Evolutionary conservation across 2,113 vertebrate species (phyloP).

Genomic region (Paraplagusia blochii): DNA sequence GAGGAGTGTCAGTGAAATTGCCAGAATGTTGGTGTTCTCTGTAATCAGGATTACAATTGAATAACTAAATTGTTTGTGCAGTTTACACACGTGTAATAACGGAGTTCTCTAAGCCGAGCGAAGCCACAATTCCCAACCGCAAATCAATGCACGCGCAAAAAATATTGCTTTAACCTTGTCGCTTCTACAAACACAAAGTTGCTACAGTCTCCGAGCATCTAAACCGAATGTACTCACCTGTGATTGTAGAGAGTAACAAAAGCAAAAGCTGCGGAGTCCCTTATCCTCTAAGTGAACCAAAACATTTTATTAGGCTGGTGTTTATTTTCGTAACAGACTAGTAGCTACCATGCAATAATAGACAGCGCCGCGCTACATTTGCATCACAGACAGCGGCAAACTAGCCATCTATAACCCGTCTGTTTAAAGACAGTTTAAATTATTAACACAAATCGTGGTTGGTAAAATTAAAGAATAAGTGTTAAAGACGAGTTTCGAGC

Average conservation of each 20-base stretch:
- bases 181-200: conserved; percentile 57
- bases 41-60: conserved; percentile 1
- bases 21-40: neutral
- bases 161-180: conserved; percentile 30
- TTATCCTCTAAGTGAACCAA: neutral
- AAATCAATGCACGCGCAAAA: conserved; percentile 18
- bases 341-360: conserved; percentile 45
- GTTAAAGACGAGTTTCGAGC: conserved; percentile 8
- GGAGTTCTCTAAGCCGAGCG: neutral
- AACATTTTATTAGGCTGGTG: conserved; percentile 1
- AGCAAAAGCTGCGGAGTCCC: neutral
- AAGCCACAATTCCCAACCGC: neutral
- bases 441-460: conserved; percentile 31
- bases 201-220: conserved; percentile 20
- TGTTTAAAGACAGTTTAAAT: conserved; percentile 43
- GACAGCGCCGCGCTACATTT: conserved; percentile 37
- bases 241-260: neutral
- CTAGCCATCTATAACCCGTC: conserved; percentile 62
- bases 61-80: conserved; percentile 3
- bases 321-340: conserved; percentile 46
- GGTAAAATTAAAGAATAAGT: neutral
- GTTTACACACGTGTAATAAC: conserved; percentile 10
- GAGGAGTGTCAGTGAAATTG: neutral
- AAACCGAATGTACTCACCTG: conserved; percentile 15
- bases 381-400: conserved; percentile 56